phyloP scores from a whole-genome alignment of 2,797 vertebrate genomes.

The Pogonophryne albipinna region DNA sequence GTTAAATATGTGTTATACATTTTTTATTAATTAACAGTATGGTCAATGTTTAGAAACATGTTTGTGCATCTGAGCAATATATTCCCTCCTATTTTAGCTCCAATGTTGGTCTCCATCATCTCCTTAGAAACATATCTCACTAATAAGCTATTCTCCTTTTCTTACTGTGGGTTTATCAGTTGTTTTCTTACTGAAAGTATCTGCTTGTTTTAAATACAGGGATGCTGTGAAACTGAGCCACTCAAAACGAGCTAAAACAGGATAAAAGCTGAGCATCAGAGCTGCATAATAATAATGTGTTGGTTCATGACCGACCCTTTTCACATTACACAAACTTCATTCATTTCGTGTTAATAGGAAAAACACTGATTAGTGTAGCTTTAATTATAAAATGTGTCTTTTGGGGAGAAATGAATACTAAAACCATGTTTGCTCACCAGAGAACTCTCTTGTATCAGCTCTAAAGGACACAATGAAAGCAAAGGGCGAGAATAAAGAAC shows the following conservation, averaged over 20 bases:
- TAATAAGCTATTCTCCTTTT: background rate
- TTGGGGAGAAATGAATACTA: background rate
- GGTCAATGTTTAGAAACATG: background rate
- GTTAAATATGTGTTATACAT: background rate
- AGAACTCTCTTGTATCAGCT: background rate
- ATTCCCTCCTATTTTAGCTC: background rate
- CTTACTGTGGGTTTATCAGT: background rate
- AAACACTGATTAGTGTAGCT: background rate
- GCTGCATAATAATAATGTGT: background rate
- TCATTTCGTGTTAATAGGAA: background rate
- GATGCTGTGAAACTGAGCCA: background rate
- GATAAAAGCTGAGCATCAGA: background rate
- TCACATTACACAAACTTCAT: background rate
- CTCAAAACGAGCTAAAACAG: background rate
- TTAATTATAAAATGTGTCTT: background rate
- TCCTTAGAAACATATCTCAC: background rate
- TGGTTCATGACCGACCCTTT: background rate
- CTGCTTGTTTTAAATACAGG: background rate
- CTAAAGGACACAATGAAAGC: conserved; percentile 14
- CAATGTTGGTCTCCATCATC: background rate
- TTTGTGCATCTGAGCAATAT: background rate
- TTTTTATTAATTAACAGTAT: background rate
- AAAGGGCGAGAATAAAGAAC: conserved; percentile 12
- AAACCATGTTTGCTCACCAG: background rate
- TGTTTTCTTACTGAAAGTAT: background rate